Conservation (phyloP, 2,888 invertebrate genomes). For the Tinea semifulvella region DNA sequence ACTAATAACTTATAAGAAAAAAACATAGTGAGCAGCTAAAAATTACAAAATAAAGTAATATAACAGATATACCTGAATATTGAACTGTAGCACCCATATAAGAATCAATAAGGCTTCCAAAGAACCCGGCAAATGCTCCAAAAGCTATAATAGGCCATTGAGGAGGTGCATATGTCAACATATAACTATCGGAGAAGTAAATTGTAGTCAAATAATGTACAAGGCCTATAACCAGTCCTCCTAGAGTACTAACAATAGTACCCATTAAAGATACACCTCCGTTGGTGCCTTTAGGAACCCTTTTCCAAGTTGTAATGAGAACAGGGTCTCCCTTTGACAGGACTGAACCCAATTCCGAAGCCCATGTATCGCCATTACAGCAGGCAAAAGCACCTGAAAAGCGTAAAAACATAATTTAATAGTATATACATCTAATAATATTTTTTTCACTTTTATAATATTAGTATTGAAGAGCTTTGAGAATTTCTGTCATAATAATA, state of each 20-base stretch:
- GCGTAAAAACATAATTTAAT: no score
- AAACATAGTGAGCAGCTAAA: no score
- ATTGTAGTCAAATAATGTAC: conserved; percentile 74
- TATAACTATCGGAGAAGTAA: conserved; percentile 67
- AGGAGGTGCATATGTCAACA: conserved; percentile 68
- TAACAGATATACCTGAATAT: conserved; percentile 74
- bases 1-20: no score
- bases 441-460: no score
- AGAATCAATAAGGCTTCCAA: conserved; percentile 86
- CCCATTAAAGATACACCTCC: conserved; percentile 80
- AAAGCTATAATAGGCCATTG: conserved; percentile 83
- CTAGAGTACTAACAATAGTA: conserved; percentile 65
- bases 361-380: conserved; percentile 91
- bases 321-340: conserved; percentile 73
- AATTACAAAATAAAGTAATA: conserved; percentile 6
- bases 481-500: no score
- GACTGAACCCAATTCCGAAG: conserved; percentile 87
- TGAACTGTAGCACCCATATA: conserved; percentile 85
- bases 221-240: conserved; percentile 76
- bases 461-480: no score
- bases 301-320: conserved; percentile 76
- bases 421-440: no score
- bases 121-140: conserved; percentile 77
- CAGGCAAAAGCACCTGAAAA: conserved; percentile 75
- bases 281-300: conserved; percentile 88